Evolutionary conservation across 2,888 invertebrate genomes (phyloP).

Genomic region (Drosophila seclusa): DNA sequence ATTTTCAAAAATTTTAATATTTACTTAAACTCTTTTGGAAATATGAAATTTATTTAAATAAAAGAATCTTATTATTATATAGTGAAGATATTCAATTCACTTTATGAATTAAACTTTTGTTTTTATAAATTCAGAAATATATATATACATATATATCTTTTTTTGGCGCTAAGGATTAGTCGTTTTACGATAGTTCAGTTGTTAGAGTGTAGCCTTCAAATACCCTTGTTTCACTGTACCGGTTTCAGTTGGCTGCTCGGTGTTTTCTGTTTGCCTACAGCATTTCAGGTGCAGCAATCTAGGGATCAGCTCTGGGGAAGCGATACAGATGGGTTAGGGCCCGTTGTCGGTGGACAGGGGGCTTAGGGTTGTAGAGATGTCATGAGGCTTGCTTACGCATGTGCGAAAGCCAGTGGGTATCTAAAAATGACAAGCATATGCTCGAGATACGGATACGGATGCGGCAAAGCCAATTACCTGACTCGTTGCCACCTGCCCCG

Average conservation of each 20-base stretch:
- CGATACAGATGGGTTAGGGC: neutral
- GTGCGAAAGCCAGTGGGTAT: slow-evolving; percentile 46
- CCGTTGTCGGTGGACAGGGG: neutral
- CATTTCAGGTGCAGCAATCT: slow-evolving; percentile 1
- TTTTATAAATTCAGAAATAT: neutral
- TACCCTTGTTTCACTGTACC: neutral
- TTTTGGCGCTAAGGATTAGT: neutral
- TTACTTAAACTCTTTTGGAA: neutral
- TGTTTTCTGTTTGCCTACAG: slow-evolving; percentile 5
- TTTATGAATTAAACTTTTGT: neutral
- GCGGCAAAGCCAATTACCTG: slow-evolving; percentile 74
- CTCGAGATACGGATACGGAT: slow-evolving; percentile 62
- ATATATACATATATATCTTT: too few species aligned
- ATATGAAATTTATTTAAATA: neutral
- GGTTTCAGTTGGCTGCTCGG: neutral
- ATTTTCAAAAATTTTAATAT: neutral
- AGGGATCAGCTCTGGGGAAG: neutral
- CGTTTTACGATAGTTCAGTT: neutral
- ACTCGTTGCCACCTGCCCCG: slow-evolving; percentile 27
- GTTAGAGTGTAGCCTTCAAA: neutral
- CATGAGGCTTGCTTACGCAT: slow-evolving; percentile 15
- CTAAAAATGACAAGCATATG: slow-evolving; percentile 74
- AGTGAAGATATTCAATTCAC: neutral
- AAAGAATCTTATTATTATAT: neutral
- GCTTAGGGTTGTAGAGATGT: neutral